Evolutionary conservation across 2,113 vertebrate genomes (phyloP), one percentile per base, ranked within the genome.

Genomic region (Echinops telfairi): DNA sequence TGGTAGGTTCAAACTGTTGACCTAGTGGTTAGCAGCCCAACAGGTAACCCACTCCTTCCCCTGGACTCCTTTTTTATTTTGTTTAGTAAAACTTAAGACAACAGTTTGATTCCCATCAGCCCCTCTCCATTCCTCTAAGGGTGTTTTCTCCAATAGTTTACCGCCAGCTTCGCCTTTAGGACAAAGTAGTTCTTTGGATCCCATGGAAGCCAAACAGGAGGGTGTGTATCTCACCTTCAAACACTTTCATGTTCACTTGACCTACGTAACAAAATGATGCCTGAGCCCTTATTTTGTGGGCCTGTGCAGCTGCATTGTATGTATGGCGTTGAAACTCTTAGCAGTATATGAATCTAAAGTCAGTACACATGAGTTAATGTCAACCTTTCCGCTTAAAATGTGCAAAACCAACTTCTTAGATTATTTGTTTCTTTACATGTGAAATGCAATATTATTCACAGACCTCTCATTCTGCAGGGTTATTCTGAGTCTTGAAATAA

Each of bases 401-500:
- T 78, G 14, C 91, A 36, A 88, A 79, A 38, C 53, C 38, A 94
- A 36, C 15, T 3, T 47, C 19, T 4, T 76, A 29, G 7, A 70
- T 40, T 68, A 31, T 66, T 86, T 43, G 2, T 83, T 89, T 93
- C 58, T 91, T 68, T 89, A 40, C 68, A 38, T 16, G 12, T 84
- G n/a, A 90, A 84, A 43, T 27, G 43, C 73, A 70, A 0, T 68
- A 33, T 87, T 87, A 36, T 33, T 66, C 79, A 60, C 19, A 76
- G 7, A 77, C 29, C 10, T 93, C 66, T 70, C 15, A 87, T 71
- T 76, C 85, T 91, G 11, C 29, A 66, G 31, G 58, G 19, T 83
- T 83, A 79, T 79, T 89, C 17, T 68, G 27, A 66, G 27, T 93
- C 78, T 82, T 92, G 33, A 88, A 88, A 71, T 38, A 62, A 43